Percentiles rank a stretch among this genome's conserved stretches.
These are phyloP conservation scores for Plectrocnemia conspersa DNA, from an alignment of 1,140 invertebrate species.

Conservation along the genomic window DNA sequence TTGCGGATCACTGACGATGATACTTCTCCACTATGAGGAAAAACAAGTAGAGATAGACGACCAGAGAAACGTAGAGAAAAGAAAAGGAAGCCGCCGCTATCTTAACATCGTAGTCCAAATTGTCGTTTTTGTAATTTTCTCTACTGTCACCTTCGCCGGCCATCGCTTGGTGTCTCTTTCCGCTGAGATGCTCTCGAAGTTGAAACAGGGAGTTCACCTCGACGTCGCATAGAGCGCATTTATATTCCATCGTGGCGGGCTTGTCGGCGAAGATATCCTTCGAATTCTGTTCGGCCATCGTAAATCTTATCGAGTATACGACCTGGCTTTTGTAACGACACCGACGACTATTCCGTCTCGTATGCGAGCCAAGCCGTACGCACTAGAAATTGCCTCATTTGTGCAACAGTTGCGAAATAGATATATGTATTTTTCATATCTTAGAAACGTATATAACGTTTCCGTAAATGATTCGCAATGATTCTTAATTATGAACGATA, in stretches of 20 bases:
- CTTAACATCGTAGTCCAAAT: slow-evolving; percentile 1
- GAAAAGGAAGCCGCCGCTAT: not conserved
- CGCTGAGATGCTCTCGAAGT: slow-evolving; percentile 22
- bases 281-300: too few relatives aligned
- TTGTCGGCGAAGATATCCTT: too few relatives aligned
- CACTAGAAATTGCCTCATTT: too few relatives aligned
- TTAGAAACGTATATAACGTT: too few relatives aligned
- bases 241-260: slow-evolving; percentile 9
- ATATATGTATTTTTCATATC: too few relatives aligned
- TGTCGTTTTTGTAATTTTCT: slow-evolving; percentile 1
- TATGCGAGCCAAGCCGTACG: too few relatives aligned
- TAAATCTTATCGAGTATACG: too few relatives aligned
- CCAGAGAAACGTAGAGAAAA: slow-evolving; percentile 9
- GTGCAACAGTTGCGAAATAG: too few relatives aligned
- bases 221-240: slow-evolving; percentile 22
- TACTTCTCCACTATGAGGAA: not conserved
- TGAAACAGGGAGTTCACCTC: slow-evolving; percentile 27
- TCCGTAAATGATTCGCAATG: too few relatives aligned
- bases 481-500: too few relatives aligned
- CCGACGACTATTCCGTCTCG: too few relatives aligned
- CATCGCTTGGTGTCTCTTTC: slow-evolving; percentile 21
- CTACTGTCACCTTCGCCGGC: not conserved
- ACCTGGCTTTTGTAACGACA: too few relatives aligned
- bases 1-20: not conserved
- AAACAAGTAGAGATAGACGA: slow-evolving; percentile 17